Base-by-base conservation (phyloP, 2,797 vertebrate genomes). In the Enteromius mattozi region DNA sequence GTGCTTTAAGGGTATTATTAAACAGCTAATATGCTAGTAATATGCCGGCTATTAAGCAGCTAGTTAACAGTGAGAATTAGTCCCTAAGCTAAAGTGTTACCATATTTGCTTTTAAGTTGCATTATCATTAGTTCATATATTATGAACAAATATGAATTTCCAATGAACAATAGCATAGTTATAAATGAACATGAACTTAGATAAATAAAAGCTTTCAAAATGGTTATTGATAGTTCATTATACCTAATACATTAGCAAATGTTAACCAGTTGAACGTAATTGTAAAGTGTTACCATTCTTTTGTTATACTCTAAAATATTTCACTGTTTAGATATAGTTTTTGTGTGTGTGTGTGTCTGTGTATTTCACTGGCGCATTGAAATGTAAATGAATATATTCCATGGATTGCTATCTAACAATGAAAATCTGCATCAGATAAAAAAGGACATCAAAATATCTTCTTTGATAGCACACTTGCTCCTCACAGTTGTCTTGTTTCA, bases 401-500 rank as follows among this genome's bases (percentile, higher is more conserved):
- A 42, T 42, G 9, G 9, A 42, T 42, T 42, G 40, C 40, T 42
- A 42, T 42, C 40, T 42, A 45, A 45, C 42, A 45, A 10, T 45
- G 42, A 37, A 35, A 75, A n/a, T n/a, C 4, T 17, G 14, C 27
- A 65, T 6, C 27, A 65, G 27, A 6, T 30, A 6, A 30, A 63
- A 27, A 13, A 7, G 4, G 61, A 30, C 61, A 63, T 7, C 16
- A 33, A 33, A 33, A 65, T 33, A 2, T 76, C 17, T 14, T 76
- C 4, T 35, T 54, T 35, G 45, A 76, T 7, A 33, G 24, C 0
- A 12, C 42, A 35, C 19, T 59, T 42, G 54, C 33, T n/a, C 35
- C 40, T 49, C 54, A 49, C 37, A 47, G 42, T 27, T 56, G n/a
- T 81, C 37, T 74, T 80, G 24, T 75, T 75, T 74, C 70, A 16